These are phyloP conservation scores for Dolichopus griseipennis DNA, from an alignment of 2,888 invertebrate genomes.

Conservation along the genomic window DNA sequence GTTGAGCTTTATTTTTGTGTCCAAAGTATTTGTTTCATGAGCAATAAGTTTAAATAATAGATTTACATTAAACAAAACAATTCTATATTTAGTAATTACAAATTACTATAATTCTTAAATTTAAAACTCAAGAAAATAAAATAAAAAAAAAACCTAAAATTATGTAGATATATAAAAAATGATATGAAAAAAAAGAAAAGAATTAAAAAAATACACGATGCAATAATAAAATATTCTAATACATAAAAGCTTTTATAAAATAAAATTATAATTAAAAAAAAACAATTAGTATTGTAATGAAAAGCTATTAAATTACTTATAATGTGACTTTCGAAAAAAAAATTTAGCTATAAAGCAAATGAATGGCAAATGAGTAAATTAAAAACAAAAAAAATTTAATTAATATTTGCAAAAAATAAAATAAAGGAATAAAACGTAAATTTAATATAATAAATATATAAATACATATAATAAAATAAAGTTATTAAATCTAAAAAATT, in stretches of 20 bases:
- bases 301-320: background rate
- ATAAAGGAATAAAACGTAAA: background rate
- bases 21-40: background rate
- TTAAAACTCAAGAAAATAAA: background rate
- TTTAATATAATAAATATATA: background rate
- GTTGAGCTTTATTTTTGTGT: constrained; percentile 2
- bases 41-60: background rate
- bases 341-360: background rate
- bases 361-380: background rate
- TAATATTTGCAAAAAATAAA: background rate
- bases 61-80: background rate
- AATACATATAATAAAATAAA: background rate
- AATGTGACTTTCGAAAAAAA: background rate
- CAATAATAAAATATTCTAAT: constrained; percentile 5
- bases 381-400: background rate
- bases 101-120: background rate
- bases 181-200: background rate
- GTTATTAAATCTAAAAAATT: background rate
- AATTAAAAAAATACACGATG: background rate
- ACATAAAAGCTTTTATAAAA: constrained; percentile 3
- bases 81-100: background rate
- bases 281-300: background rate
- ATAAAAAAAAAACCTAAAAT: background rate
- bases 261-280: no score
- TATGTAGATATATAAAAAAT: constrained; percentile 1